Evolutionary conservation across 2,888 invertebrate species (phyloP).

Genomic region (Ashinkailepas kermadecensis): DNA sequence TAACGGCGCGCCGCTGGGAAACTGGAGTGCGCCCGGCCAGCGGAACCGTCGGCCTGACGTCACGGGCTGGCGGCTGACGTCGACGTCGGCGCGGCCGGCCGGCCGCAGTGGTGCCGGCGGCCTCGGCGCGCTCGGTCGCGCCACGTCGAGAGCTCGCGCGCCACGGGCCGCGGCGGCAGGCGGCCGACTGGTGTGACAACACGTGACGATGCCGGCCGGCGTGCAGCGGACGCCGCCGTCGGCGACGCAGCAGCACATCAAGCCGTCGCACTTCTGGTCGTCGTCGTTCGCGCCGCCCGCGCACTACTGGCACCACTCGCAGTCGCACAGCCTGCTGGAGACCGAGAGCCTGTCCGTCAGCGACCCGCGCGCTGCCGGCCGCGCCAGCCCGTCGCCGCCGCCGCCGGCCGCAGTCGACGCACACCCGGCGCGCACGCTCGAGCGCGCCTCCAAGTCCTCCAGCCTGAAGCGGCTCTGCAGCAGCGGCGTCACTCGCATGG

Average conservation of each 20-base stretch:
- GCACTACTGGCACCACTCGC: slow-evolving; percentile 15
- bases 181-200: too few relatives aligned
- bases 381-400: not conserved
- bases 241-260: not conserved
- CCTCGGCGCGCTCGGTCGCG: not conserved
- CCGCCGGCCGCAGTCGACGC: not conserved
- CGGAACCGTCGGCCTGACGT: not conserved
- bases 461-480: slow-evolving; percentile 13
- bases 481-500: not conserved
- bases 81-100: not conserved
- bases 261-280: slow-evolving; percentile 11
- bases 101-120: too few relatives aligned
- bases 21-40: not conserved
- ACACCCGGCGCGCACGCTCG: not conserved
- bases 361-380: not conserved
- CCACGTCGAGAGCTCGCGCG: not conserved
- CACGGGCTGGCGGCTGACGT: not conserved
- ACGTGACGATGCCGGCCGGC: not conserved
- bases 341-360: not conserved
- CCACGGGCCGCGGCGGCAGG: too few relatives aligned
- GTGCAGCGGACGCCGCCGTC: not conserved
- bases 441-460: slow-evolving; percentile 16
- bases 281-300: slow-evolving; percentile 15
- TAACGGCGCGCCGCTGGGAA: slow-evolving; percentile 3
- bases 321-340: slow-evolving; percentile 18